Evolutionary conservation across 2,797 vertebrate genomes (phyloP).

Genomic region (Microhierax caerulescens): DNA sequence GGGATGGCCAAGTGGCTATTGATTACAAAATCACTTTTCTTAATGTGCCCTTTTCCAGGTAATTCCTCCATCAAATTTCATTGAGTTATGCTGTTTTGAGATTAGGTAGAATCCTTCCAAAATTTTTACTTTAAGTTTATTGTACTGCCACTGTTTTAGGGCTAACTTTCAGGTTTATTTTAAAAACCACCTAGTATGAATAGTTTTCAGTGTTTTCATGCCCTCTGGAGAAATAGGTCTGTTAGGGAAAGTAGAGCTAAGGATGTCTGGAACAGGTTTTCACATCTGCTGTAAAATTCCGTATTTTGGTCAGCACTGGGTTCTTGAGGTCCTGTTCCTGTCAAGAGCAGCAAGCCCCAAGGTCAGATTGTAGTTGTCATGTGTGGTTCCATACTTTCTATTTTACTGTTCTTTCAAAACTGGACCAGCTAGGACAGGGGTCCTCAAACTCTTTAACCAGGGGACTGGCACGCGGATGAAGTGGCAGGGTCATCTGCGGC

Average conservation of each 20-base stretch:
- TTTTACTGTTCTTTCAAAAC: background rate
- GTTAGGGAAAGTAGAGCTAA: background rate
- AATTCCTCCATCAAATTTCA: background rate
- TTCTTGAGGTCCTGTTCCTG: background rate
- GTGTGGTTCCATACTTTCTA: background rate
- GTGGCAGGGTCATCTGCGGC: too few species aligned
- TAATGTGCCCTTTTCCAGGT: background rate
- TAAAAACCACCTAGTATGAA: background rate
- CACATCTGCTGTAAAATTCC: background rate
- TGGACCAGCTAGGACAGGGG: background rate
- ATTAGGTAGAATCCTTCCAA: background rate
- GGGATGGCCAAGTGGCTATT: background rate
- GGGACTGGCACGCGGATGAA: too few species aligned
- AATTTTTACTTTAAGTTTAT: background rate
- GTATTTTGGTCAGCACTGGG: background rate
- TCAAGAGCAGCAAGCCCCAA: background rate
- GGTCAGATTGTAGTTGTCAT: background rate
- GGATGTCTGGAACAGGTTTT: background rate
- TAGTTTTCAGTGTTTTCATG: background rate
- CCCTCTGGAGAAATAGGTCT: background rate
- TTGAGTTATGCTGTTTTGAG: background rate
- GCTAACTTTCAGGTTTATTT: background rate
- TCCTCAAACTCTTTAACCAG: too few species aligned
- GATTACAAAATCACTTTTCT: background rate
- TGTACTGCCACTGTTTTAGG: background rate